phyloP scores from a whole-genome alignment of 2,888 invertebrate species.

The Resseliella maxima region DNA sequence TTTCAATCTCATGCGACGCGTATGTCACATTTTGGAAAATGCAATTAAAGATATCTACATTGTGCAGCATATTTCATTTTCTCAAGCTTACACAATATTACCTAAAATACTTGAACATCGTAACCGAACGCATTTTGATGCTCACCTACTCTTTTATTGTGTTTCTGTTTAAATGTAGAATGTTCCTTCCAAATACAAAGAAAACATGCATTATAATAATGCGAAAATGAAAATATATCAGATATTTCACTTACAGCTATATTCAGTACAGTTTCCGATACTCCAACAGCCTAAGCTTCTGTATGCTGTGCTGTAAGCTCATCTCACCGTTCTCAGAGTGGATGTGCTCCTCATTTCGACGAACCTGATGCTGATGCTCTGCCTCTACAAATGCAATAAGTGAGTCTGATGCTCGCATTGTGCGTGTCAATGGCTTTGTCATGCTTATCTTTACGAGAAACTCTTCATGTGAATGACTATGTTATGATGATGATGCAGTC shows the following conservation, averaged over 20 bases:
- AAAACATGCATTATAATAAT: constrained; percentile 11
- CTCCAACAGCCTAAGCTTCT: not conserved
- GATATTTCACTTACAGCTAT: constrained; percentile 3
- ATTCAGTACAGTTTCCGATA: not conserved
- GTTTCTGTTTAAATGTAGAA: not conserved
- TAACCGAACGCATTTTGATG: not conserved
- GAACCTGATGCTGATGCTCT: not conserved
- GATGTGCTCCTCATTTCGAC: no score
- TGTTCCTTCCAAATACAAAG: not conserved
- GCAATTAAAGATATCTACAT: constrained; percentile 38
- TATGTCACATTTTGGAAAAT: constrained; percentile 27
- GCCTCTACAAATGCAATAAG: not conserved
- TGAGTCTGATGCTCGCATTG: constrained; percentile 22
- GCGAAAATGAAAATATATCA: not conserved
- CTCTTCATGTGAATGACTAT: constrained; percentile 40
- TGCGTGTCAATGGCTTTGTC: constrained; percentile 48
- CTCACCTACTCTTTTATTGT: not conserved
- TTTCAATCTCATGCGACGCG: constrained; percentile 40
- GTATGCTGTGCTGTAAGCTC: not conserved
- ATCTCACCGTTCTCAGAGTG: not conserved
- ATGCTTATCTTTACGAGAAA: constrained; percentile 40
- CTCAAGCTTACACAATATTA: not conserved
- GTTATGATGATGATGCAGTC: constrained; percentile 48
- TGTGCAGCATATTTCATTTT: not conserved
- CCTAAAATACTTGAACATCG: not conserved